phyloP scores from a whole-genome alignment of 2,888 invertebrate genomes.

The Autographa pulchrina region DNA sequence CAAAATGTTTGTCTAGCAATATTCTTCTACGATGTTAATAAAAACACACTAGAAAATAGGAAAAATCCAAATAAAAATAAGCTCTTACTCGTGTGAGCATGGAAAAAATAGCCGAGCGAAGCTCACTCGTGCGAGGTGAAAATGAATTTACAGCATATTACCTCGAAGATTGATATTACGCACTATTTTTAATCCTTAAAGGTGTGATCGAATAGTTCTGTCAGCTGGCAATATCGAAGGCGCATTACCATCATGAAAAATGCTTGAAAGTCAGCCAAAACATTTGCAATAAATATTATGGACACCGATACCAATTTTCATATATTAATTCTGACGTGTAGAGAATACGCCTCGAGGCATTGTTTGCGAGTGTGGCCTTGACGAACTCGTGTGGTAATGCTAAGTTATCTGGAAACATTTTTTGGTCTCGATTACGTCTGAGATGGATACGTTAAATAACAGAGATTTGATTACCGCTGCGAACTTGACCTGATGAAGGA shows the following conservation, averaged over 20 bases:
- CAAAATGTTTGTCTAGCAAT: neutral
- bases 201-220: constrained; percentile 58
- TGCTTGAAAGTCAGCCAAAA: constrained; percentile 78
- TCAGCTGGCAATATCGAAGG: constrained; percentile 62
- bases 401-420: constrained; percentile 17
- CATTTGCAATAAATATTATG: constrained; percentile 69
- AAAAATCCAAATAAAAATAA: constrained; percentile 21
- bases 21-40: neutral
- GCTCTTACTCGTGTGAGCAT: neutral
- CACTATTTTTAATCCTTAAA: constrained; percentile 52
- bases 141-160: constrained; percentile 54
- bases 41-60: neutral
- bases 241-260: constrained; percentile 76
- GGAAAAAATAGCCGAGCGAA: constrained; percentile 30
- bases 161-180: constrained; percentile 19
- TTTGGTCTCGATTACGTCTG: constrained; percentile 1
- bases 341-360: constrained; percentile 60
- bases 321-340: constrained; percentile 74
- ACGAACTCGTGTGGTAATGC: constrained; percentile 23
- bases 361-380: constrained; percentile 52
- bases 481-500: neutral
- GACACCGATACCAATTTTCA: constrained; percentile 71
- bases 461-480: neutral
- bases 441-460: constrained; percentile 1
- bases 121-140: constrained; percentile 50